A percentile compares a stretch with the other conserved stretches of the same genome.
phyloP scores from a whole-genome alignment of 2,113 vertebrate genomes.

The Spilogale gracilis region DNA sequence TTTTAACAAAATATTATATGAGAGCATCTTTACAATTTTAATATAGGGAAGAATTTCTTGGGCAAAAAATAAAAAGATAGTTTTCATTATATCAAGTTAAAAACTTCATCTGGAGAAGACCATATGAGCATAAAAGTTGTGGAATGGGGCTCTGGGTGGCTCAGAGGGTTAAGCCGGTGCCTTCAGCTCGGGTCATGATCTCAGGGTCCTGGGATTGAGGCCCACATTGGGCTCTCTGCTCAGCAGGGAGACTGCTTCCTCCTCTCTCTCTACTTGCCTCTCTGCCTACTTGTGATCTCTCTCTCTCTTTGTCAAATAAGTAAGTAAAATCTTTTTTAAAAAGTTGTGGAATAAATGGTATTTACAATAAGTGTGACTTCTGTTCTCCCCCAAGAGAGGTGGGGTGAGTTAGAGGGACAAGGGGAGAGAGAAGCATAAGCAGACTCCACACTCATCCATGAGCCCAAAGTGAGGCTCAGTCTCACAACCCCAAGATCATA shows the following conservation, averaged over 20 bases:
- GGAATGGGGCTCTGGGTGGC: background rate
- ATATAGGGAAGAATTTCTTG: background rate
- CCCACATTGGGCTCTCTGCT: too few relatives aligned
- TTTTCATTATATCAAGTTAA: background rate
- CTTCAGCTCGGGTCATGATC: too few relatives aligned
- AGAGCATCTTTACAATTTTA: background rate
- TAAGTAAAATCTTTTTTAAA: background rate
- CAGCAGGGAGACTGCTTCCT: too few relatives aligned
- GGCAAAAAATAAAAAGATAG: background rate
- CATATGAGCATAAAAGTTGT: background rate
- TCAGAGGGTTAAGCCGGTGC: too few relatives aligned
- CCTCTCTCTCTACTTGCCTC: too few relatives aligned
- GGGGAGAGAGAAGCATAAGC: background rate
- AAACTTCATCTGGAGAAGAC: background rate
- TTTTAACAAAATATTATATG: background rate
- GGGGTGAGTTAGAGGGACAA: background rate
- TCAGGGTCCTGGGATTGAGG: too few relatives aligned
- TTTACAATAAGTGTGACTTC: background rate
- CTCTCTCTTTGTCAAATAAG: too few relatives aligned
- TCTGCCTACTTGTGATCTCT: too few relatives aligned
- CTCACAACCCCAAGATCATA: background rate
- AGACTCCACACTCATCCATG: background rate
- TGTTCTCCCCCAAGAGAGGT: background rate
- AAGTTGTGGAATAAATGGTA: background rate
- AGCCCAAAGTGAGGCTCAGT: background rate